Percentiles rank a stretch among this genome's conserved stretches.
Conservation (phyloP, 2,797 vertebrate species). For the Enteromius viviparus region DNA sequence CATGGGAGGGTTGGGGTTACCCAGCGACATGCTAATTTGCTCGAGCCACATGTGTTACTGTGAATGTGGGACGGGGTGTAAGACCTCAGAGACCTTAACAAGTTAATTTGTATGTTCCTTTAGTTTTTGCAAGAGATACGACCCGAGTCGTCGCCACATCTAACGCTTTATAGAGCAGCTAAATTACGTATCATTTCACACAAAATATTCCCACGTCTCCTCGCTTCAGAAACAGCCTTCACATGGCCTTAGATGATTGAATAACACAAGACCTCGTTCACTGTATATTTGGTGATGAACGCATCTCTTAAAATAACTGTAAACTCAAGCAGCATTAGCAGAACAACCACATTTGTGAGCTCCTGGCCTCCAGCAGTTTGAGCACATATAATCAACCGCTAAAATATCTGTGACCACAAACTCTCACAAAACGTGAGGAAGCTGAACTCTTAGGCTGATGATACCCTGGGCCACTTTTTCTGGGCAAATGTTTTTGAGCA, state of each 20-base stretch:
- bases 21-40: constrained; percentile 44
- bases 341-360: background rate
- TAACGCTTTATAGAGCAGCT: constrained; percentile 16
- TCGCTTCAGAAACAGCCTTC: background rate
- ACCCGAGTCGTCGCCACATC: constrained; percentile 35
- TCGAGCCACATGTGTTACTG: constrained; percentile 44
- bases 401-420: background rate
- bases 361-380: background rate
- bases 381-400: background rate
- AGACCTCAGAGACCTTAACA: constrained; percentile 36
- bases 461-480: too few species aligned
- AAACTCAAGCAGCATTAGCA: background rate
- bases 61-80: constrained; percentile 23
- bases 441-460: too few species aligned
- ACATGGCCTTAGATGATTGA: background rate
- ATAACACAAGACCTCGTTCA: background rate
- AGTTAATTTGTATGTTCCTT: constrained; percentile 49
- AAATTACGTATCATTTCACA: constrained; percentile 35
- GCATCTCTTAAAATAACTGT: background rate
- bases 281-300: background rate
- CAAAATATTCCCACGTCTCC: constrained; percentile 12
- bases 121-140: constrained; percentile 33
- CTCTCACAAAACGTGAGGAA: background rate
- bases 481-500: too few species aligned
- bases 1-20: constrained; percentile 21